These are phyloP conservation scores for Vireo altiloquus DNA, from an alignment of 2,113 vertebrate species.

Conservation along the genomic window DNA sequence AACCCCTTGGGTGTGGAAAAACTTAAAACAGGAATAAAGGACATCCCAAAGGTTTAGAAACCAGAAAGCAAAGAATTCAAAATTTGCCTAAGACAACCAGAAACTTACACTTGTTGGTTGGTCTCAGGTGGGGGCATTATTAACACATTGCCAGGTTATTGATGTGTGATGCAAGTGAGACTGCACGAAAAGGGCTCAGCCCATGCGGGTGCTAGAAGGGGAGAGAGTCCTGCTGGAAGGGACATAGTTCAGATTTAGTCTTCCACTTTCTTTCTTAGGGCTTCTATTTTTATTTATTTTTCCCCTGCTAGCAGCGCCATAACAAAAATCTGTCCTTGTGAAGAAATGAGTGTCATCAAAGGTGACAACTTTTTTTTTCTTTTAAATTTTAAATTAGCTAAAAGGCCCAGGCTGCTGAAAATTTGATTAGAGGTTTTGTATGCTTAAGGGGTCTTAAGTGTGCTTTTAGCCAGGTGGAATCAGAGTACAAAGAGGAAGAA, in stretches of 20 bases:
- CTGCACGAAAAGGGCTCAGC: neutral
- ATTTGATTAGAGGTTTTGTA: neutral
- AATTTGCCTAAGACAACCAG: neutral
- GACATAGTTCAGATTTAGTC: neutral
- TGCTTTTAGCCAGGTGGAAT: neutral
- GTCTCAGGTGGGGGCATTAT: neutral
- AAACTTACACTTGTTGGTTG: neutral
- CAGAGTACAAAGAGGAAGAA: conserved; percentile 7
- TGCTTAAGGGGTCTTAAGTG: neutral
- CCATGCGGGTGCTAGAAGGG: rapidly evolving
- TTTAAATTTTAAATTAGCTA: neutral
- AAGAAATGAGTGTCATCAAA: neutral
- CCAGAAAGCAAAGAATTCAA: neutral
- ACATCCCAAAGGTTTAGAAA: neutral
- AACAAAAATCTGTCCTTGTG: neutral
- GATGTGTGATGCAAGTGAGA: neutral
- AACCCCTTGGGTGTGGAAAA: neutral
- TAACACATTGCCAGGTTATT: neutral
- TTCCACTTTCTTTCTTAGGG: neutral
- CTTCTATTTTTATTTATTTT: neutral
- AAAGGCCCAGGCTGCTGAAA: neutral
- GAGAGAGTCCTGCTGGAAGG: neutral
- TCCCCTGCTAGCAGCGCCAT: neutral
- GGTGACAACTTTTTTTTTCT: neutral
- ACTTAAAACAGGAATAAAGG: neutral